Evolutionary conservation across 2,888 invertebrate species (phyloP), one percentile per base, ranked within the genome.

Genomic region (Lepidochrysops patricia): DNA sequence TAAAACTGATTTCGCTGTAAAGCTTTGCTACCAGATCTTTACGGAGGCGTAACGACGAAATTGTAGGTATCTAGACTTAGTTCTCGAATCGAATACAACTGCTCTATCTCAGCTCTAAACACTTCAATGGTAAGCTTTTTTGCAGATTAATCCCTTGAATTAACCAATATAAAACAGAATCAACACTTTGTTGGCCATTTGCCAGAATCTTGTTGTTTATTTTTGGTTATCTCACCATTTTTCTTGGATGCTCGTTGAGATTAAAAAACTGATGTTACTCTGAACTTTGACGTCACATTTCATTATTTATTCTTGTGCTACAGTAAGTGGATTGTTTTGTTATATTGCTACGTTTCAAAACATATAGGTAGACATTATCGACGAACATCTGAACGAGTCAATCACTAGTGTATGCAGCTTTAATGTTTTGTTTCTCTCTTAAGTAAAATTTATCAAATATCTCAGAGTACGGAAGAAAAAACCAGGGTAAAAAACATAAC

Each of bases 401-500:
- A 9, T 19, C 2, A 15, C 37, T 19, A 43, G 43, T 43, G 9
- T 1, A 9, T 9, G 19, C 19, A 5, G n/a, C n/a, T n/a, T n/a
- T n/a, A n/a, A n/a, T n/a, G n/a, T n/a, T n/a, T n/a, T n/a, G n/a
- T n/a, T n/a, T n/a, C n/a, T n/a, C n/a, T n/a, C n/a, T n/a, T n/a
- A n/a, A n/a, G n/a, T n/a, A n/a, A n/a, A n/a, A n/a, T n/a, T n/a
- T n/a, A n/a, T n/a, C n/a, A n/a, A n/a, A n/a, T n/a, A n/a, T n/a
- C n/a, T n/a, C n/a, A n/a, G n/a, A n/a, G n/a, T n/a, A n/a, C n/a
- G n/a, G n/a, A n/a, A n/a, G n/a, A n/a, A n/a, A n/a, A n/a, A n/a
- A 34, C 34, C n/a, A 12, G 19, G 15, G 9, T 19, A 19, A 6
- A 2, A 1, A 9, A 9, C n/a, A 43, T 19, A 43, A 76, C 86